phyloP scores from a whole-genome alignment of 2,888 invertebrate genomes.

The Thecocarcelia acutangulata region DNA sequence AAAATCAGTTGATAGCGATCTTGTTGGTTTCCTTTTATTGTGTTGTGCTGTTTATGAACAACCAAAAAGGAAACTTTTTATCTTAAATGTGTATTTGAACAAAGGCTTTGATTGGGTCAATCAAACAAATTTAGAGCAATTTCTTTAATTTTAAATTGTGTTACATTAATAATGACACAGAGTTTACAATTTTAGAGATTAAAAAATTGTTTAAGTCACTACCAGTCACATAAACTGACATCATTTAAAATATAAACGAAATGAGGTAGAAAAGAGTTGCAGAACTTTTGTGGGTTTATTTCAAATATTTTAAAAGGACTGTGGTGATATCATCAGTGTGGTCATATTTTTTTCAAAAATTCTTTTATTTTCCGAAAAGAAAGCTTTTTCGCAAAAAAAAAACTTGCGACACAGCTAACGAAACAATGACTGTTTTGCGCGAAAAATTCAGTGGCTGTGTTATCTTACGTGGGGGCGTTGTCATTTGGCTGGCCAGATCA shows the following conservation, averaged over 20 bases:
- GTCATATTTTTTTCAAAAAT: no score
- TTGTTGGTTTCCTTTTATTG: conserved; percentile 26
- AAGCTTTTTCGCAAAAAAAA: no score
- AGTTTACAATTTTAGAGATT: conserved; percentile 14
- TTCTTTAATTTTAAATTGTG: neutral
- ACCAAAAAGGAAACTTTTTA: conserved; percentile 62
- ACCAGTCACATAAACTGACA: conserved; percentile 12
- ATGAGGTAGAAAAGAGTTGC: neutral
- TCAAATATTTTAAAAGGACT: no score
- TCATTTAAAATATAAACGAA: conserved; percentile 6
- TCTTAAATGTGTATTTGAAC: conserved; percentile 34
- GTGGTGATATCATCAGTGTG: no score
- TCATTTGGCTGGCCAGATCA: no score
- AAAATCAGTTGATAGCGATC: conserved; percentile 57
- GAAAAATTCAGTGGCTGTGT: no score
- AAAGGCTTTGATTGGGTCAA: conserved; percentile 34
- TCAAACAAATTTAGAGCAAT: conserved; percentile 42
- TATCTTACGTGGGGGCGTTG: no score
- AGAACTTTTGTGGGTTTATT: no score
- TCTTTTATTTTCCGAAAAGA: no score
- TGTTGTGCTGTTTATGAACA: conserved; percentile 1
- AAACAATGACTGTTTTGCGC: no score
- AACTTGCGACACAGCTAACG: no score
- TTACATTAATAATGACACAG: neutral
- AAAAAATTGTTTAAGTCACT: neutral